Evolutionary conservation across 2,797 vertebrate genomes (phyloP).

Genomic region (Gymnothorax reevesii): DNA sequence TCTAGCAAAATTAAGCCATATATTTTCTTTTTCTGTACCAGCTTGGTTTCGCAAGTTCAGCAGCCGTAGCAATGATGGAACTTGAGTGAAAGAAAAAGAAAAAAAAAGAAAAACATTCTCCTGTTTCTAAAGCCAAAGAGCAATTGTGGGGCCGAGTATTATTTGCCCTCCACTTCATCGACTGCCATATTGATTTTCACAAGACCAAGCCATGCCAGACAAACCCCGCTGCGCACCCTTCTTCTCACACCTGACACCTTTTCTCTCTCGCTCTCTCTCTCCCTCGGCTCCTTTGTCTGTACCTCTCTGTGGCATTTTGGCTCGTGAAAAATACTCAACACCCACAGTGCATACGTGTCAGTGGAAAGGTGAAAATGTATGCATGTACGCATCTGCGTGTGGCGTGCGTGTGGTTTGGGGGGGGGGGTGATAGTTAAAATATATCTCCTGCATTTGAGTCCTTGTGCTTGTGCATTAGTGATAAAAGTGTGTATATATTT

Average conservation of each 20-base stretch:
- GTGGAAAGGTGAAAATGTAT: not conserved
- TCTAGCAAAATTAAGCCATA: not conserved
- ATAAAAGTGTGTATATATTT: slow-evolving; percentile 5
- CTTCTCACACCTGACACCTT: not conserved
- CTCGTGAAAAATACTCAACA: not conserved
- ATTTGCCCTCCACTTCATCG: not conserved
- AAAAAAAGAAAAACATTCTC: not conserved
- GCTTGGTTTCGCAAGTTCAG: not conserved
- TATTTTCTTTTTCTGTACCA: not conserved
- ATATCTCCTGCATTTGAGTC: too few species aligned
- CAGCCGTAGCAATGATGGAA: not conserved
- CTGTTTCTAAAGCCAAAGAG: not conserved
- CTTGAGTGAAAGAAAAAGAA: not conserved
- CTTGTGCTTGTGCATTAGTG: not conserved
- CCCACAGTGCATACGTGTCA: too few species aligned
- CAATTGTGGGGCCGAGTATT: not conserved
- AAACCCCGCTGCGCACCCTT: not conserved
- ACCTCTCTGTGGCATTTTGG: not conserved
- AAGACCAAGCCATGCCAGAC: not conserved
- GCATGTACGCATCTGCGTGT: not conserved
- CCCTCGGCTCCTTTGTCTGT: too few species aligned
- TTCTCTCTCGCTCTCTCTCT: not conserved
- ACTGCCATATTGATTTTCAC: not conserved
- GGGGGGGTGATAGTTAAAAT: too few species aligned
- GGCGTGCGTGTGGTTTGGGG: too few species aligned